Evolutionary conservation across 2,797 vertebrate genomes (phyloP), one percentile per base, ranked within the genome.

Genomic region (Gouania willdenowi): DNA sequence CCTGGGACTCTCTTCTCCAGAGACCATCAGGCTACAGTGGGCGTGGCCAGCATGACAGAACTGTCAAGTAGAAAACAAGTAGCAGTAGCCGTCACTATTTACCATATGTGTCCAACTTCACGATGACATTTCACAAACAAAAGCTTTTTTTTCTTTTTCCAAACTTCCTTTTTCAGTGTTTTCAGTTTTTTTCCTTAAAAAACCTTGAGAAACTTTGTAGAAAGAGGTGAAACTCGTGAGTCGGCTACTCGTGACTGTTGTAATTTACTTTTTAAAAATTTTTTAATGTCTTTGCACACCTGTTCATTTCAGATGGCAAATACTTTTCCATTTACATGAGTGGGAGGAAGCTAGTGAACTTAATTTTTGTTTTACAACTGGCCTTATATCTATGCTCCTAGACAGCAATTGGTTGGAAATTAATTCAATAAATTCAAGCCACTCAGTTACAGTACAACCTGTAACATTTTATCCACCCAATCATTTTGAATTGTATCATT

Each of bases 291-390:
- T 45, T 33, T 37, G 21, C 53, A 52, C 76, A 73, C 57, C 65
- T 75, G 62, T 34, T 72, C 16, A 38, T 32, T 48, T 53, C 38
- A 45, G 30, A 29, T 36, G 4, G 26, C 26, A 30, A 38, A 35
- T 31, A 8, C 51, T 22, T 16, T 15, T 55, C 23, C 55, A 41
- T 55, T 60, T 63, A 57, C 26, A 22, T 23, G 61, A 65, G 77
- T 82, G 56, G 72, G 79, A 63, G 70, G 41, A 39, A 42, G 37
- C 8, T 29, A 20, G 16, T 39, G 28, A 41, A 48, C 47, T 21
- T 27, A 10, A 60, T 6, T 28, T 24, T 41, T 30, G 20, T 27
- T 20, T 49, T 26, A 23, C 50, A 8, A 20, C 34, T 38, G 7
- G 43, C 8, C 18, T 22, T 44, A 65, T 16, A 38, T 29, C 26